These are phyloP conservation scores for Pitta sordida DNA, from an alignment of 2,113 vertebrate species.

Conservation along the genomic window DNA sequence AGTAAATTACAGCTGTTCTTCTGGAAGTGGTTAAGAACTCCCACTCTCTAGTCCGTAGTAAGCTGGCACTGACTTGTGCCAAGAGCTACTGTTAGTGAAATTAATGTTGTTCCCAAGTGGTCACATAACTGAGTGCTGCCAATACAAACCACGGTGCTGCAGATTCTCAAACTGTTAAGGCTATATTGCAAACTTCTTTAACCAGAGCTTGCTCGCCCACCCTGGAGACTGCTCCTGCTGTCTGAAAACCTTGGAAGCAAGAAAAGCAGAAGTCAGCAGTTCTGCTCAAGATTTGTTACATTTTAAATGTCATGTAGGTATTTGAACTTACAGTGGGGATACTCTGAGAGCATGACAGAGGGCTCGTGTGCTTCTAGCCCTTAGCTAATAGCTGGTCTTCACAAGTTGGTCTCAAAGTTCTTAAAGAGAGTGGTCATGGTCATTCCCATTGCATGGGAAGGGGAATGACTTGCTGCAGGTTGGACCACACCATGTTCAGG, in stretches of 20 bases:
- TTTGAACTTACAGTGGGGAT: not conserved
- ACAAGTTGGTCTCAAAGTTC: not conserved
- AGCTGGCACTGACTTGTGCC: not conserved
- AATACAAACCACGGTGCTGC: not conserved
- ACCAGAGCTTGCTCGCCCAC: not conserved
- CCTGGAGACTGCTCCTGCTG: not conserved
- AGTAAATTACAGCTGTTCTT: not conserved
- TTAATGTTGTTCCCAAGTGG: slow-evolving; percentile 31
- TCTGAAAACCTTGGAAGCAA: not conserved
- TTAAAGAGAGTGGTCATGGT: not conserved
- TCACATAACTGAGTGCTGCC: not conserved
- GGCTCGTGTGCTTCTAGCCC: not conserved
- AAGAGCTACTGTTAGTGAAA: slow-evolving; percentile 44
- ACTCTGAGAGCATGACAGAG: accelerated
- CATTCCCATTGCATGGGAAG: not conserved
- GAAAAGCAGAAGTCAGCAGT: not conserved
- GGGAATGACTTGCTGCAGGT: not conserved
- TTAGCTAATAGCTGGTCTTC: not conserved
- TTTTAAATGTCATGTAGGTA: not conserved
- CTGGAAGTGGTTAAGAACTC: slow-evolving; percentile 33
- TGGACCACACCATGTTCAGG: not conserved
- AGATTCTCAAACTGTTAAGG: not conserved
- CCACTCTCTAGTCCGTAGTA: not conserved
- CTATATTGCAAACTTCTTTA: not conserved
- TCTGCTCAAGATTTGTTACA: not conserved